Conservation (phyloP, 2,888 invertebrate genomes). For the Drosophila nigritarsus region DNA sequence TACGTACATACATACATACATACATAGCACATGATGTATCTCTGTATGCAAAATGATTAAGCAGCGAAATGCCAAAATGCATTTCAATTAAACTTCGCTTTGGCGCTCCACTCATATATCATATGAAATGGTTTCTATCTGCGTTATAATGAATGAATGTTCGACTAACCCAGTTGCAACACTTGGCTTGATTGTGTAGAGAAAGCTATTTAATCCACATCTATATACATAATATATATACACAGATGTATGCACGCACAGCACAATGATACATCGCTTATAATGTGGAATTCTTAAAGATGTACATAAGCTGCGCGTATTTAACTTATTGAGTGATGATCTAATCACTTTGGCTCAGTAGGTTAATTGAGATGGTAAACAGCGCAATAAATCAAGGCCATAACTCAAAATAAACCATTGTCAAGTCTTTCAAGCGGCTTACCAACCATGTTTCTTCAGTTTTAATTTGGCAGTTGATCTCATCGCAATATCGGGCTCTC, state of each 20-base stretch:
- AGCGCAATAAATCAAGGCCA: conserved; percentile 13
- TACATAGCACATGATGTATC: not conserved
- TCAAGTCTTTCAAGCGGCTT: conserved; percentile 6
- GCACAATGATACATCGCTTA: not conserved
- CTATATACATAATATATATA: not conserved
- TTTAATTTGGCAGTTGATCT: conserved; percentile 3
- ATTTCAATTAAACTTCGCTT: conserved; percentile 28
- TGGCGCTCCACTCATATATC: not conserved
- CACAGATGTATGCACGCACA: not conserved
- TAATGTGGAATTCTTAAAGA: conserved; percentile 8
- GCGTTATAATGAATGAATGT: conserved; percentile 5
- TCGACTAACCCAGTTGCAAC: conserved; percentile 23
- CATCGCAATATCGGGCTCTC: not conserved
- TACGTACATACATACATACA: not conserved
- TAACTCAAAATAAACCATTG: conserved; percentile 17
- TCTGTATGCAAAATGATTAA: conserved; percentile 14
- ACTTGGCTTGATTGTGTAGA: conserved; percentile 7
- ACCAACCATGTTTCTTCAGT: not conserved
- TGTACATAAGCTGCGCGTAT: conserved; percentile 11
- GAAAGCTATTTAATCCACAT: conserved; percentile 13
- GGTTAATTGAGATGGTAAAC: conserved; percentile 21
- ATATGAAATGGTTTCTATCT: not conserved
- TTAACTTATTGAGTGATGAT: conserved; percentile 31
- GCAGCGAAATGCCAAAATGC: conserved; percentile 23
- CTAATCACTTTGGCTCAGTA: conserved; percentile 31